Evolutionary conservation across 2,113 vertebrate species (phyloP), one percentile per base, ranked within the genome.

Genomic region (Emydocephalus ijimae): DNA sequence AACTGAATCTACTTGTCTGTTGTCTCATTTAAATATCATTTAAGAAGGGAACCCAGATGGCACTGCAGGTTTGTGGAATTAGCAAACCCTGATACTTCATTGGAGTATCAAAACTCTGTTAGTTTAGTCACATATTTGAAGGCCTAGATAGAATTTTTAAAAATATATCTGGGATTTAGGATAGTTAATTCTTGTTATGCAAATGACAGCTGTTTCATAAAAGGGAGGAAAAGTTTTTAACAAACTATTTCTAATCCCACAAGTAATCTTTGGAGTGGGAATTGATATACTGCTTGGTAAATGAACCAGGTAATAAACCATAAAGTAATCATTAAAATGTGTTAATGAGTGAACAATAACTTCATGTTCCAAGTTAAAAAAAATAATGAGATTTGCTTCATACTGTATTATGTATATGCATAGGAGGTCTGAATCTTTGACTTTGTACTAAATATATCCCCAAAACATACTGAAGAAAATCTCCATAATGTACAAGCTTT

Each of bases 181-280:
- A 64, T 86, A 24, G 55, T 57, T 64, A 87, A 90, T 93, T 64
- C 45, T n/a, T 52, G 48, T 87, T 90, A 52, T 90, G 45, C 23
- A 64, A 56, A 93, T 90, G 85, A 93, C 56, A 86, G 45, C 26
- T 86, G 56, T 90, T 93, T 61, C 45, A 54, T 87, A 64, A 52
- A 93, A 64, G 48, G 1, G 9, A 54, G 15, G 43, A 39, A 86
- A 87, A 21, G 43, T 56, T 86, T 90, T 39, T 64, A 54, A 87
- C 45, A 93, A 86, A 52, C 74, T 2, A 14, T 81, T 64, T 90
- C 26, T 92, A 92, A 64, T 90, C 88, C 56, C 61, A 18, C 48
- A 5, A 12, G 23, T 69, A 43, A 64, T 90, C 87, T 93, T 89
- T 90, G 24, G 21, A 64, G 23, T 64, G 48, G 89, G 45, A 90